phyloP scores from a whole-genome alignment of 1,140 invertebrate species.

The Trichonephila clavata region DNA sequence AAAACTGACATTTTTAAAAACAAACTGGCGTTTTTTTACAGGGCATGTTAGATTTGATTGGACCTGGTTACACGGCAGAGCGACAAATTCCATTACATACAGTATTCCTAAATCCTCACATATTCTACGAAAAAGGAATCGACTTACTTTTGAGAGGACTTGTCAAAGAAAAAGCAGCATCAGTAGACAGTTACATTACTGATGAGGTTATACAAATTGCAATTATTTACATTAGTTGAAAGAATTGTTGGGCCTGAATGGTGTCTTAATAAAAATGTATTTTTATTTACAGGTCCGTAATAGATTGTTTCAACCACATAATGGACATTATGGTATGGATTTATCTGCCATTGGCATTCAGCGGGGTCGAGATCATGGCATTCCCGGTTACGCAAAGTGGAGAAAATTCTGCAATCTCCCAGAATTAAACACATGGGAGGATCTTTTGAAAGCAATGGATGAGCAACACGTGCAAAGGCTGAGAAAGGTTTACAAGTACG shows the following conservation, averaged over 20 bases:
- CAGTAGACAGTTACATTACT: slow-evolving; percentile 61
- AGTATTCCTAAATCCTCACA: slow-evolving; percentile 66
- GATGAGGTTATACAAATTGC: slow-evolving; percentile 53
- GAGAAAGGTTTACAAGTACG: slow-evolving; percentile 55
- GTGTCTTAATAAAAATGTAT: neutral
- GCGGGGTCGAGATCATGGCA: slow-evolving; percentile 84
- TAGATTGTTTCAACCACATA: slow-evolving; percentile 86
- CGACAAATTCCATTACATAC: slow-evolving; percentile 61
- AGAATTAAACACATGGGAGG: slow-evolving; percentile 82
- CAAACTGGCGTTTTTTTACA: no score
- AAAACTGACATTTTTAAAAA: neutral
- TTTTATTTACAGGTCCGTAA: slow-evolving; percentile 80
- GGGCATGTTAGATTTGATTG: slow-evolving; percentile 54
- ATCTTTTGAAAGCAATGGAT: slow-evolving; percentile 79
- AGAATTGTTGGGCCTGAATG: neutral
- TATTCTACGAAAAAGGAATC: slow-evolving; percentile 66
- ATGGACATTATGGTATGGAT: slow-evolving; percentile 80
- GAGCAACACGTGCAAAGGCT: slow-evolving; percentile 14
- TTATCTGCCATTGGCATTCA: slow-evolving; percentile 79
- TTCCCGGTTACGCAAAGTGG: slow-evolving; percentile 83
- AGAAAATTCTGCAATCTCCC: slow-evolving; percentile 89
- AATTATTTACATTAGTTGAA: neutral
- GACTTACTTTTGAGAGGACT: slow-evolving; percentile 57
- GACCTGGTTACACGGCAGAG: slow-evolving; percentile 27
- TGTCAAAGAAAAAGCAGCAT: slow-evolving; percentile 51